Percentiles rank a stretch among this genome's conserved stretches.
phyloP scores from a whole-genome alignment of 2,888 invertebrate genomes.

The Caenorhabditis zanzibari region DNA sequence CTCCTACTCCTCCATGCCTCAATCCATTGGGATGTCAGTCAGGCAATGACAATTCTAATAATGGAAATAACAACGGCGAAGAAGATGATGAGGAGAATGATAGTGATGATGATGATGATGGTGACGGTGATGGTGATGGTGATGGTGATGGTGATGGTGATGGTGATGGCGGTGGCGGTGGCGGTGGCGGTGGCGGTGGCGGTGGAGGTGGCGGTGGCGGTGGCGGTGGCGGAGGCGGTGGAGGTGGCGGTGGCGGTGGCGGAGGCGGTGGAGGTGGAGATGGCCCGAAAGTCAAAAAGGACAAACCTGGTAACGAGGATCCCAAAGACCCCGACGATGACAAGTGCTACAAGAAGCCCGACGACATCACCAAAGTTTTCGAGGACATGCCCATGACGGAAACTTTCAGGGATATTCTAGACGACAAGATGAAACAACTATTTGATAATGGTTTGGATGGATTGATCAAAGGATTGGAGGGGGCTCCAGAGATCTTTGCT shows the following conservation, averaged over 20 bases:
- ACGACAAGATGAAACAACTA: constrained; percentile 18
- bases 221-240: not conserved
- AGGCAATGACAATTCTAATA: no score
- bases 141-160: not conserved
- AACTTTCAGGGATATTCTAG: constrained; percentile 4
- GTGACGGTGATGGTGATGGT: no score
- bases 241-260: not conserved
- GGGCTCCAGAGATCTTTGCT: constrained; percentile 7
- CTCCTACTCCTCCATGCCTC: not conserved
- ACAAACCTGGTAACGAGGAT: not conserved
- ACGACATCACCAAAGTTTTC: not conserved
- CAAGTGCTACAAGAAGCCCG: not conserved
- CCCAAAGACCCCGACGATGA: not conserved
- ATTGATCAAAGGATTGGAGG: constrained; percentile 1
- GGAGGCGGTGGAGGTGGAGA: constrained; percentile 4
- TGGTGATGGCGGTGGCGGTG: not conserved
- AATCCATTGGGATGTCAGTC: not conserved
- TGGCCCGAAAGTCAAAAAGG: no score
- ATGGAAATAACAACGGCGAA: no score
- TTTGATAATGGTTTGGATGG: constrained; percentile 5
- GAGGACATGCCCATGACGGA: constrained; percentile 7
- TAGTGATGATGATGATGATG: no score
- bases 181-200: not conserved
- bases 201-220: not conserved
- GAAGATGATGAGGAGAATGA: no score